Evolutionary conservation across 2,797 vertebrate species (phyloP), one percentile per base, ranked within the genome.

Genomic region (Sebastes jordani): DNA sequence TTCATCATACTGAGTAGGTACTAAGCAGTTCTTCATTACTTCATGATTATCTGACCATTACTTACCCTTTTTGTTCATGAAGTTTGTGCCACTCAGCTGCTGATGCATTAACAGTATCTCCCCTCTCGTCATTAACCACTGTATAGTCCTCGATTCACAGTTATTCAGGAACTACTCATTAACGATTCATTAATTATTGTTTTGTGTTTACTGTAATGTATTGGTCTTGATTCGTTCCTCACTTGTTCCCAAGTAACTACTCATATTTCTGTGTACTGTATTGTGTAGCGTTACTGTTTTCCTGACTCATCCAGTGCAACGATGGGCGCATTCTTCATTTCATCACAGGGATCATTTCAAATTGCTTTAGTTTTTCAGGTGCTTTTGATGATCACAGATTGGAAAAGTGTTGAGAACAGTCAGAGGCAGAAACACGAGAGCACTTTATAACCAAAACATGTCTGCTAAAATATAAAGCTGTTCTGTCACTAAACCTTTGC

Each of bases 331-430:
- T 74, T 86, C 54, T 86, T 85, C 22, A 79, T 83, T 81, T 81
- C 63, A 67, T 85, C 71, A 72, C 13, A 65, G 64, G 29, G 22
- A 76, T 70, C 49, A 70, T 84, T 66, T 76, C 38, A 83, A 76
- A 52, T 76, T 70, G 23, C 30, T 76, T 52, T 38, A 22, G 10
- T 34, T 34, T 46, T 61, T 18, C 9, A 8, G 22, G 6, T 25
- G 65, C 36, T 18, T 42, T 67, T 76, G 29, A 61, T 76, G 11
- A 54, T 78, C 7, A 52, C 14, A 29, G 20, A 22, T 11, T 66
- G 16, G 11, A 71, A 66, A 20, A 54, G 4, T 6, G 18, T 62
- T 6, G n/a, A 69, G n/a, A 66, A 34, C 23, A 63, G 38, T 25
- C 22, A 66, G 6, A 61, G 62, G 58, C 55, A 46, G 58, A 22